phyloP scores from a whole-genome alignment of 35 echinoderm and acorn worm genomes.

The Acanthaster planci region DNA sequence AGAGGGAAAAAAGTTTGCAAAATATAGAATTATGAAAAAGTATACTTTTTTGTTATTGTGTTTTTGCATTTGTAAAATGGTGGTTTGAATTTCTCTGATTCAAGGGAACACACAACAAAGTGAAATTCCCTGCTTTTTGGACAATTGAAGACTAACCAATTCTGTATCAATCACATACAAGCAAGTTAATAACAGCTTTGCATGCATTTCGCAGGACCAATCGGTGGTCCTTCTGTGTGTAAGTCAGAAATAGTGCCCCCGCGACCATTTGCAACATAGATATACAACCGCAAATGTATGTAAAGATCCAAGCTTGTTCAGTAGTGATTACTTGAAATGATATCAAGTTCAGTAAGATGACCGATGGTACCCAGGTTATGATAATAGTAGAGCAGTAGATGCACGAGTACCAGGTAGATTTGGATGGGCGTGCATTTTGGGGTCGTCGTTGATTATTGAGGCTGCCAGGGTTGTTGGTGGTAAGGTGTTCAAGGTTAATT shows the following conservation, averaged over 20 bases:
- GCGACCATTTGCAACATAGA: background rate
- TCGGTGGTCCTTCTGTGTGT: conserved; percentile 2
- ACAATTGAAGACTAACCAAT: too few species aligned
- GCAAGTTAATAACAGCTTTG: background rate
- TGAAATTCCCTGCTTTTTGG: too few species aligned
- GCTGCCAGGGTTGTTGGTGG: background rate
- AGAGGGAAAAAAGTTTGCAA: too few species aligned
- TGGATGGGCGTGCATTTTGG: background rate
- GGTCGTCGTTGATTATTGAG: background rate
- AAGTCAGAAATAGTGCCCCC: conserved; percentile 5
- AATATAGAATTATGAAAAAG: too few species aligned
- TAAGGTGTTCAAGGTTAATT: background rate
- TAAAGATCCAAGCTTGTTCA: background rate
- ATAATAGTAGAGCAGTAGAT: background rate
- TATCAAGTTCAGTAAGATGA: background rate
- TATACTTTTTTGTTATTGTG: too few species aligned
- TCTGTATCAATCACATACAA: too few species aligned
- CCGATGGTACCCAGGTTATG: background rate
- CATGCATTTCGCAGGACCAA: background rate
- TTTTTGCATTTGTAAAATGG: too few species aligned
- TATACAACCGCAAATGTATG: background rate
- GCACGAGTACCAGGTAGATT: background rate
- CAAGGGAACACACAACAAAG: too few species aligned
- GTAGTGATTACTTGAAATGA: too few species aligned
- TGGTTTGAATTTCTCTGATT: too few species aligned